Evolutionary conservation across 1,140 invertebrate genomes (phyloP), one percentile per base, ranked within the genome.

Genomic region (Lepidurus apus): DNA sequence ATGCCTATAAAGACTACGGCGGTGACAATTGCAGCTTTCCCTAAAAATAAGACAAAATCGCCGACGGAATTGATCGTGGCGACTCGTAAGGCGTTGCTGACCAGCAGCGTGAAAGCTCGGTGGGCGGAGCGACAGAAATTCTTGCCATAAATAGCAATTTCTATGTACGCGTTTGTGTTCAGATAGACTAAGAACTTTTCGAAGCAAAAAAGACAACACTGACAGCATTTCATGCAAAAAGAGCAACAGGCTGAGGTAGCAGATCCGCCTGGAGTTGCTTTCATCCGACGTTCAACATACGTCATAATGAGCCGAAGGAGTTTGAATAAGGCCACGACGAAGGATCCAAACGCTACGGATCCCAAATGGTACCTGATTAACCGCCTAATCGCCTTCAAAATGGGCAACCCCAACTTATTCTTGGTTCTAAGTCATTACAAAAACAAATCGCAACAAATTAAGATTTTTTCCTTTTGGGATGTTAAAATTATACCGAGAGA

Each of bases 1-100:
- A 90, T 86, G 4, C 90, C 90, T 53, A 89, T 83, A 82, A 96
- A 89, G 74, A 93, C 88, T 44, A 96, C 86, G 0, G 92, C 90
- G 10, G 94, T 93, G 44, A 96, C 93, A 10, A 95, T 91, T 82
- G 93, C 91, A 17, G 90, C 85, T 88, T 98, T 98, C 43, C 93
- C 94, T 75, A 98, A 84, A 83, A 98, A 96, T 7, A 98, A 87
- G 74, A 98, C 92, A 84, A 98, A 98, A 85, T 97, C 95, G 9
- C 96, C 96, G 45, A 98, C 90, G 81, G 93, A 93, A 85, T 98
- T 98, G 74, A 98, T 94, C 0, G 95, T 94, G 11, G 93, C 92
- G 78, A 98, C 91, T 88, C 95, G 90, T 44, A 98, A 83, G 2
- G 91, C 92, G 86, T 98, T 97, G 81, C 88, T 91, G 7, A 91